Evolutionary conservation across 2,888 invertebrate genomes (phyloP), one percentile per base, ranked within the genome.

Genomic region (Phortica okadai): DNA sequence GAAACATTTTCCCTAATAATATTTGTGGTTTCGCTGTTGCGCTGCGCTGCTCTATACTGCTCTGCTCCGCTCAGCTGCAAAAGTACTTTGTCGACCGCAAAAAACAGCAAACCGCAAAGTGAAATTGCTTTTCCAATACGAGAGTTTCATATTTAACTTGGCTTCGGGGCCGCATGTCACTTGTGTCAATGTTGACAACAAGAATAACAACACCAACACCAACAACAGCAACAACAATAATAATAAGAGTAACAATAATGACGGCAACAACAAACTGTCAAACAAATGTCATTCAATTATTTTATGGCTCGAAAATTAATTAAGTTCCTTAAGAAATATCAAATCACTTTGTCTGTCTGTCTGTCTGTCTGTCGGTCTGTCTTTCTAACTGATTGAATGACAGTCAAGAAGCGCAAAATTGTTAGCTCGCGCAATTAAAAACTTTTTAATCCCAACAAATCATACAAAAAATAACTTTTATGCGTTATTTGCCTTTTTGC

Each of bases 391-490:
- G 64, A 44, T 44, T 41, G 75, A 44, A 50, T 75, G 64, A 67
- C 75, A 76, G 73, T 41, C 41, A 56, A 7, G 56, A 56, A 62
- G 56, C 16, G 56, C 16, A 44, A 69, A 76, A 73, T 72, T 78
- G 83, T 81, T 79, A 78, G 80, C 79, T 80, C 21, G 78, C 75
- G 80, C 82, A 85, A 86, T 86, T 86, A 84, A 84, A 88, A 85
- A 84, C 75, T 80, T 83, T 82, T 76, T 74, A 81, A 80, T 78
- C 73, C 76, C 74, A 77, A 78, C 73, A 62, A 69, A 54, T 50
- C 64, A 62, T 56, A 21, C 2, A 14, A 56, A 56, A 33, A 72
- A 7, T 5, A n/a, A 42, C 66, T 42, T 66, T 66, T 50, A 50
- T 21, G 59, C 59, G n/a, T 16, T 16, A n/a, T 14, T 16, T 21